phyloP scores from a whole-genome alignment of 1,140 invertebrate species.

The Orius insidiosus region DNA sequence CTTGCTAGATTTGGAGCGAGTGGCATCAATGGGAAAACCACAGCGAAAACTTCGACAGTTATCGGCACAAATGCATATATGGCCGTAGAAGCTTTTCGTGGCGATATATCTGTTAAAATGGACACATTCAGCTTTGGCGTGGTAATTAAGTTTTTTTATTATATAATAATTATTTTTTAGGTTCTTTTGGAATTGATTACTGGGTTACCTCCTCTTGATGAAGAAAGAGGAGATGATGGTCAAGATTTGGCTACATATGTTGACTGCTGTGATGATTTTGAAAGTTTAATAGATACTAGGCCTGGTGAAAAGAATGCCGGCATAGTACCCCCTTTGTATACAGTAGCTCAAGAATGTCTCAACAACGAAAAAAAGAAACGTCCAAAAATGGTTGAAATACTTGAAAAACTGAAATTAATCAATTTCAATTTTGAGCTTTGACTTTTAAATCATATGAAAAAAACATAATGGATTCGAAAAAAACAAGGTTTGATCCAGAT shows the following conservation, averaged over 20 bases:
- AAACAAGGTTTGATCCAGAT: no score
- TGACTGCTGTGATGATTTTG: neutral
- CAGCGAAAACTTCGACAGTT: slow-evolving; percentile 34
- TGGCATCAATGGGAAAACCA: slow-evolving; percentile 20
- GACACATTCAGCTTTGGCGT: slow-evolving; percentile 65
- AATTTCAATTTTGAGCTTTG: no score
- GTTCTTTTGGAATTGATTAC: slow-evolving; percentile 49
- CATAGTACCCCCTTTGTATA: neutral
- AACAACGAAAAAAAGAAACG: neutral
- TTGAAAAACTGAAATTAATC: neutral
- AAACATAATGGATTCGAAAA: no score
- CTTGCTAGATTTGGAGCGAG: slow-evolving; percentile 35
- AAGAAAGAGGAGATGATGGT: slow-evolving; percentile 26
- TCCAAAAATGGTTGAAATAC: neutral
- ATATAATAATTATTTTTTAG: slow-evolving; percentile 19
- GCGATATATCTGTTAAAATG: slow-evolving; percentile 51
- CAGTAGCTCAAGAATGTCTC: neutral
- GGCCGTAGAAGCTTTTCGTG: slow-evolving; percentile 51
- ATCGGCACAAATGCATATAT: slow-evolving; percentile 57
- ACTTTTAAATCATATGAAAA: no score
- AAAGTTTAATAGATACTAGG: neutral
- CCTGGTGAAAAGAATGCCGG: neutral
- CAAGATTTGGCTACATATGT: slow-evolving; percentile 25
- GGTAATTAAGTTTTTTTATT: slow-evolving; percentile 27
- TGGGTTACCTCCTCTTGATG: slow-evolving; percentile 40